phyloP scores from a whole-genome alignment of 1,140 invertebrate species.

The Adoxophyes honmai region DNA sequence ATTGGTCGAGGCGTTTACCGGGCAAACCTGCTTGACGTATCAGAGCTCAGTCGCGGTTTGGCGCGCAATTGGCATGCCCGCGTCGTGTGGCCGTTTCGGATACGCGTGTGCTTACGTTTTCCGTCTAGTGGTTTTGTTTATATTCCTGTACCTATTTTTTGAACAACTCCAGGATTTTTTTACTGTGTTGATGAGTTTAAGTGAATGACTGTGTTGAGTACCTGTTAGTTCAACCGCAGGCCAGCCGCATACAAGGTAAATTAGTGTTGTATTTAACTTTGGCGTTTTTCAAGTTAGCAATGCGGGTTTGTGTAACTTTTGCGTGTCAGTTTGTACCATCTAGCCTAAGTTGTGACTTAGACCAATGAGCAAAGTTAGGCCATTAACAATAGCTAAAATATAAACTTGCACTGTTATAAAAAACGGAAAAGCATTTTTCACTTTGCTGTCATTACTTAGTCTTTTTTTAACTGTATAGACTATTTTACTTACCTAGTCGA shows the following conservation, averaged over 20 bases:
- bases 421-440: too few relatives aligned
- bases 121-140: slow-evolving; percentile 1
- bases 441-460: too few relatives aligned
- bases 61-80: slow-evolving; percentile 19
- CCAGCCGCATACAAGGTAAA: not conserved
- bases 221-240: not conserved
- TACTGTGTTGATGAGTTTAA: not conserved
- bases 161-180: not conserved
- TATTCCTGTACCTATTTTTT: not conserved
- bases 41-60: slow-evolving; percentile 23
- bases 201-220: not conserved
- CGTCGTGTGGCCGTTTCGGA: slow-evolving; percentile 8
- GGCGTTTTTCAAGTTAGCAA: slow-evolving; percentile 3
- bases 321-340: too few relatives aligned
- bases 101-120: slow-evolving; percentile 8
- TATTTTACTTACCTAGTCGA: too few relatives aligned
- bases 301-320: too few relatives aligned
- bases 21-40: slow-evolving; percentile 20
- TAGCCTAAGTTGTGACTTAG: too few relatives aligned
- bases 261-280: not conserved
- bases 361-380: too few relatives aligned
- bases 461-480: too few relatives aligned
- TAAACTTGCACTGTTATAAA: too few relatives aligned
- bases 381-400: too few relatives aligned
- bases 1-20: slow-evolving; percentile 5